Base-by-base conservation (phyloP, 2,888 invertebrate genomes). In the Oasisia sp. region DNA sequence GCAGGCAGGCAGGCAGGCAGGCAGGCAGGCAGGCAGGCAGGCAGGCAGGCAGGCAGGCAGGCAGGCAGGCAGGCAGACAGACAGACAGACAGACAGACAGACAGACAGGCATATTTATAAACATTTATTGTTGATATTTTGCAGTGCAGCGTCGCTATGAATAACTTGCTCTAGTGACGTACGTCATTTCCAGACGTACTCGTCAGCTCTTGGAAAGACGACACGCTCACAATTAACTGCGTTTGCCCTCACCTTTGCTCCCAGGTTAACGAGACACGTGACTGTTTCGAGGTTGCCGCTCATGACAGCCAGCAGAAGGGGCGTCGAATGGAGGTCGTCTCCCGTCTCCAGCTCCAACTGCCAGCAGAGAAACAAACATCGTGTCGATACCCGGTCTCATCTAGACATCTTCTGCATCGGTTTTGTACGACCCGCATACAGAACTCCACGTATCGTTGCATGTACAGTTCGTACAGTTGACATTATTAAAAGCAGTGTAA, bases 261-360 rank as follows among this genome's bases (percentile, higher is more conserved):
- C 95, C 44, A 95, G 94, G 27, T 94, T 93, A 1, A 96, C 94
- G 89, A 96, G 94, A 91, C 94, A 95, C 11, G 94, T 93, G n/a
- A 96, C 95, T 9, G 95, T 95, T 14, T 96, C 96, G 32, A 95
- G 92, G 56, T 94, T 95, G 4, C 96, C 95, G 12, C 95, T 95
- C 38, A 94, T 93, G 8, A 96, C 95, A 0, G 96, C 95, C 92
- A 96, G 94, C 89, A 96, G 93, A 92, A 96, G 95, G 7, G 96
- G 96, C 0, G 96, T 96, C 58, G 95, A 95, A 58, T 94, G 93
- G 5, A 95, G 94, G 32, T 95, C 95, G 94, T 96, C 96, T 32
- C 92, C 94, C 0, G 96, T 96, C 93, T 95, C 95, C 91, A 96
- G 93, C 92, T 96, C 96, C 92, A 96, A 93, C 91, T 95, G 92